Conservation (phyloP, 2,888 invertebrate genomes). For the Sylvicola cinctus region DNA sequence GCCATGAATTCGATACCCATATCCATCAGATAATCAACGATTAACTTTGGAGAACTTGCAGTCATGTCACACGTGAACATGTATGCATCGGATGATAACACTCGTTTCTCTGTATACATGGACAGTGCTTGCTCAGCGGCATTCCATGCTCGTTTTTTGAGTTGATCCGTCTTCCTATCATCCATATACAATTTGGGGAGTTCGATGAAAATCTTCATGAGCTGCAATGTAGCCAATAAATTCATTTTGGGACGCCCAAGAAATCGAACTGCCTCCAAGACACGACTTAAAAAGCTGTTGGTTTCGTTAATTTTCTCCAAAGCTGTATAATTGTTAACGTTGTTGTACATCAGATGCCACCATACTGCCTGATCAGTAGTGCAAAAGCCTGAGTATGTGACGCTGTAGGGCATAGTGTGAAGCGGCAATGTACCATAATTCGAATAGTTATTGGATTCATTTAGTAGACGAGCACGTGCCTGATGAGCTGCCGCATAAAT, state of each 20-base stretch:
- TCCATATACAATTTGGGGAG: too few species aligned
- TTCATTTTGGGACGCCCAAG: conserved; percentile 66
- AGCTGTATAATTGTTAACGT: conserved; percentile 35
- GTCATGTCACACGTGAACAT: not conserved
- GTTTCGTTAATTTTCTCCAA: conserved; percentile 41
- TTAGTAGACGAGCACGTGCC: conserved; percentile 30
- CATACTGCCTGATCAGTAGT: conserved; percentile 47
- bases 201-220: conserved; percentile 42
- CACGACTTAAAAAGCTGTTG: conserved; percentile 51
- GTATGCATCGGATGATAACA: conserved; percentile 27
- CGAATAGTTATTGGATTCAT: conserved; percentile 27
- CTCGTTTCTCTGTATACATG: conserved; percentile 39
- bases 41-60: conserved; percentile 35
- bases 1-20: conserved; percentile 59
- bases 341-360: conserved; percentile 49
- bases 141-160: conserved; percentile 28
- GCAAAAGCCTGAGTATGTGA: conserved; percentile 43
- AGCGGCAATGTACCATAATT: conserved; percentile 13
- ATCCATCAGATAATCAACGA: conserved; percentile 34
- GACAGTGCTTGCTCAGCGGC: conserved; percentile 29
- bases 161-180: too few species aligned
- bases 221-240: conserved; percentile 45
- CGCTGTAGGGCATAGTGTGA: conserved; percentile 57
- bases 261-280: conserved; percentile 66
- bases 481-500: conserved; percentile 45